phyloP scores from a whole-genome alignment of 2,888 invertebrate genomes.

The Trachelus tabidus region DNA sequence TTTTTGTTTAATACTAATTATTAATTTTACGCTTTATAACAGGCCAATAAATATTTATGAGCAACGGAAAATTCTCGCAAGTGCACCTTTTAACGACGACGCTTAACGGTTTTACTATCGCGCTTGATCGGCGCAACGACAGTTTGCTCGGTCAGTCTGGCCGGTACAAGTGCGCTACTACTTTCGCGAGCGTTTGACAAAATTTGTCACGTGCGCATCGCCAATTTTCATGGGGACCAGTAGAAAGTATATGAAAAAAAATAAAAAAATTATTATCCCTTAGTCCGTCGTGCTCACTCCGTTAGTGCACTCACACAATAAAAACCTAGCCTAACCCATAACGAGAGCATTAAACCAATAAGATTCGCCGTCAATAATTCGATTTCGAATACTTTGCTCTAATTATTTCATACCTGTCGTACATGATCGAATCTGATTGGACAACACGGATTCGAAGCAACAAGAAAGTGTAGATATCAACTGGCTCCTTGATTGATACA shows the following conservation, averaged over 20 bases:
- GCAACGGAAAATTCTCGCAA: constrained; percentile 24
- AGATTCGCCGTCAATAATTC: not conserved
- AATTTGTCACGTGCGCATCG: not conserved
- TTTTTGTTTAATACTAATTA: not conserved
- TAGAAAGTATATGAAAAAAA: not conserved
- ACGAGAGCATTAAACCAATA: not conserved
- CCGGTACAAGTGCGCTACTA: not conserved
- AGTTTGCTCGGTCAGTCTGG: not conserved
- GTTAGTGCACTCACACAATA: not conserved
- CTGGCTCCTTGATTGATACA: constrained; percentile 51
- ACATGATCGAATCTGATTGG: constrained; percentile 48
- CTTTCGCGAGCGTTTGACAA: not conserved
- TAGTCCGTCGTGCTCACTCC: not conserved
- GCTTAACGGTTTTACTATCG: not conserved
- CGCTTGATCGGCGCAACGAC: not conserved
- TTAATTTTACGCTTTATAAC: constrained; percentile 20
- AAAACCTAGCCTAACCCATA: not conserved
- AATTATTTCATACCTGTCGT: constrained; percentile 46
- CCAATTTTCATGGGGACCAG: not conserved
- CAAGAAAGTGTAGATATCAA: constrained; percentile 42
- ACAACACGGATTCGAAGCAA: constrained; percentile 33
- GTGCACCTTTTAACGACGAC: constrained; percentile 18
- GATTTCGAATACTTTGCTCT: constrained; percentile 24
- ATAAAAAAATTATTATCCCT: not conserved
- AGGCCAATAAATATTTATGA: constrained; percentile 21